These are phyloP conservation scores for Sminthurinus aureus DNA, from an alignment of 2,888 invertebrate species.

Conservation along the genomic window DNA sequence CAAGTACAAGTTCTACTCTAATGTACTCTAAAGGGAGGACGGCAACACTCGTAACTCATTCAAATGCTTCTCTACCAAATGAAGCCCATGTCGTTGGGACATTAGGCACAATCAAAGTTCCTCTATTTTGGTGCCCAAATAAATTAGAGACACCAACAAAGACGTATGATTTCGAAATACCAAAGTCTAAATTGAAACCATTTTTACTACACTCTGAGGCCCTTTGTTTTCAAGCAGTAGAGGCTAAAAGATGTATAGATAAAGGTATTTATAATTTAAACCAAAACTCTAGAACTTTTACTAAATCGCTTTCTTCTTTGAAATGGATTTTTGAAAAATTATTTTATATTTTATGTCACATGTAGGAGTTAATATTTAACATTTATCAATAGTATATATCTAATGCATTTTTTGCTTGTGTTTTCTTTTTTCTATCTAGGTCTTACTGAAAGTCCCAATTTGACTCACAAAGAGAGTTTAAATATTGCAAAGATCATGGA, in stretches of 20 bases:
- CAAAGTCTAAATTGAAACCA: slow-evolving; percentile 67
- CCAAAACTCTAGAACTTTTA: too few species aligned
- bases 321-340: too few species aligned
- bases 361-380: background rate
- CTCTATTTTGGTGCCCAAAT: slow-evolving; percentile 77
- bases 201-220: slow-evolving; percentile 78
- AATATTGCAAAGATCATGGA: slow-evolving; percentile 77
- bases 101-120: slow-evolving; percentile 70
- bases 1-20: slow-evolving; percentile 73
- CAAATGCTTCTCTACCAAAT: slow-evolving; percentile 68
- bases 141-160: slow-evolving; percentile 71
- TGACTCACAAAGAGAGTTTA: slow-evolving; percentile 74
- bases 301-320: too few species aligned
- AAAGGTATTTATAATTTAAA: slow-evolving; percentile 65
- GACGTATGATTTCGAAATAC: slow-evolving; percentile 72
- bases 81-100: slow-evolving; percentile 74
- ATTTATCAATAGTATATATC: too few species aligned
- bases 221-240: slow-evolving; percentile 78
- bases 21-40: slow-evolving; percentile 72
- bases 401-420: background rate
- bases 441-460: slow-evolving; percentile 73
- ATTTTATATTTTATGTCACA: background rate
- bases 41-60: slow-evolving; percentile 70
- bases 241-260: slow-evolving; percentile 76
- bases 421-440: slow-evolving; percentile 64